Evolutionary conservation across 2,888 invertebrate genomes (phyloP), one percentile per base, ranked within the genome.

Genomic region (Cephus sareptanus): DNA sequence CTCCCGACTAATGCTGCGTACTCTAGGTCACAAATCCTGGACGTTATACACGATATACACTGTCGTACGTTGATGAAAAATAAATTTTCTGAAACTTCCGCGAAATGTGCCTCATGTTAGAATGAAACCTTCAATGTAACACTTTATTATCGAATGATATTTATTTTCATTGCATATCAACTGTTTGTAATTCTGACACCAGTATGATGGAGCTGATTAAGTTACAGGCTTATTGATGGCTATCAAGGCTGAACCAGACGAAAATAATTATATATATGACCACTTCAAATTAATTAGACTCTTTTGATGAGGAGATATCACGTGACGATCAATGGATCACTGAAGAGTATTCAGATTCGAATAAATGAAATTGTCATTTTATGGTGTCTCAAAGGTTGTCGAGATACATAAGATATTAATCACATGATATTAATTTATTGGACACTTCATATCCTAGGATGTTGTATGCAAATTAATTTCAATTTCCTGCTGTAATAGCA

Each of bases 31-130:
- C 40, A 74, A 77, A 76, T 37, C 73, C 75, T 81, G 79, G 76
- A 79, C 78, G 79, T 84, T 84, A 82, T 83, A 80, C 84, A 83
- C 81, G 78, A 79, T 83, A 81, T 82, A 77, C 76, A 77, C 74
- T 80, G 79, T 81, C 80, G 76, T 76, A 75, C 77, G 69, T 34
- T 23, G 75, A 80, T 77, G 79, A 79, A 33, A 80, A 81, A 82
- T 84, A 84, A 82, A 83, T 79, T 81, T 75, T 77, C 79, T 34
- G 78, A 75, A 78, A 80, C 23, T 56, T 56, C 23, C 23, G 23
- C 23, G 56, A 56, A 56, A 56, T 9, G 56, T 56, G 56, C 56
- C 56, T 56, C 56, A 23, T 56, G 23, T 56, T 56, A 23, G 23
- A 56, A 56, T 9, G 23, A 56, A 23, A 56, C 56, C 56, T 56